Base-by-base conservation (phyloP, 2,797 vertebrate species). In the Botia almorhae region DNA sequence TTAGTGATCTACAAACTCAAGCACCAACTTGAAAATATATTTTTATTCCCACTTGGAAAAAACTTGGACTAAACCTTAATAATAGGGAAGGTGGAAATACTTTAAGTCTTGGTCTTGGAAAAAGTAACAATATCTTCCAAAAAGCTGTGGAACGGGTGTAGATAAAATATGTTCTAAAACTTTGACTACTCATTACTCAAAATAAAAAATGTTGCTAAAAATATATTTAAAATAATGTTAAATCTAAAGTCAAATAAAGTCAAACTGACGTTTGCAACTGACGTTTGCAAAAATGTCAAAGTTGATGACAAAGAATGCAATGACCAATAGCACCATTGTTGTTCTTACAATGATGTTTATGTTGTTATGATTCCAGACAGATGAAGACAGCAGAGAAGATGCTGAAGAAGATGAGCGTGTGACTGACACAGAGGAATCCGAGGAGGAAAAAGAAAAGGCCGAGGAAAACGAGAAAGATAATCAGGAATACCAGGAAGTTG, bases 341-440 rank as follows among this genome's bases (percentile, higher is more conserved):
- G 14, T 23, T 74, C 33, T 78, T 63, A 79, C 12, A 58, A 67
- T 64, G 0, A 77, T 11, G 23, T 26, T 26, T 26, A 56, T 29
- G 76, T 12, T 17, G 43, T 33, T 16, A 33, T 33, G 81, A 87
- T 81, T 89, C 83, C 88, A 97, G 91, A 89, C 90, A 82, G 89
- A 89, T 23, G 76, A 88, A 61, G 85, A 87, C 21, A 81, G 50
- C 84, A 90, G 92, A 36, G 92, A 92, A 36, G 92, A 93, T n/a
- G 17, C 6, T 7, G 58, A 58, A 7, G 58, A 61, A 16, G 95
- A 93, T 58, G 95, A 95, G 13, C 90, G 91, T 55, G 93, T 93
- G 86, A 96, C 93, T n/a, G 93, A 94, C 83, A 91, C 94, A 0
- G 89, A 91, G 72, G 87, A 82, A 68, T 85, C 75, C 58, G 79